Conservation (phyloP, 2,888 invertebrate genomes). For the Synanthedon vespiformis region DNA sequence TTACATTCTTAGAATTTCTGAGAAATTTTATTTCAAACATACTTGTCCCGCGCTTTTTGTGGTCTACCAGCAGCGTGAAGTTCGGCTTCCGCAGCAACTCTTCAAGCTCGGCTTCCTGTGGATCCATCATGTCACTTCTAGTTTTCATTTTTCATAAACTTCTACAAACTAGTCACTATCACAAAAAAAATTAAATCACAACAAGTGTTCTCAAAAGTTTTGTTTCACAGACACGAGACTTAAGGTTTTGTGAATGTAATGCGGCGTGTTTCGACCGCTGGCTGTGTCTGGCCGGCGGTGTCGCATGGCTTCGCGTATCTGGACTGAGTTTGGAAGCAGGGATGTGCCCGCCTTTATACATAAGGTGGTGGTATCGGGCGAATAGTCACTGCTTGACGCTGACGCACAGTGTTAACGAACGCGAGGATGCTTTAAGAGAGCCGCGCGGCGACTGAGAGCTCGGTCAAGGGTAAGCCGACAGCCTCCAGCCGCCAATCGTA, state of each 20-base stretch:
- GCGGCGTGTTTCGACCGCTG: conserved; percentile 4
- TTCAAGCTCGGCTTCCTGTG: conserved; percentile 50
- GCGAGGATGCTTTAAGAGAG: conserved; percentile 48
- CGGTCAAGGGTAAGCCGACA: conserved; percentile 44
- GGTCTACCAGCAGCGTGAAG: conserved; percentile 28
- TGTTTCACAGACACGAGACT: not conserved
- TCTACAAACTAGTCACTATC: not conserved
- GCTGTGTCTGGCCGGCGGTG: conserved; percentile 17
- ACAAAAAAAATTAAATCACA: not conserved
- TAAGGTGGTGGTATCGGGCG: conserved; percentile 11
- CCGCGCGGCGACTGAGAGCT: conserved; percentile 47
- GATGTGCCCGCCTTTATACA: conserved; percentile 23
- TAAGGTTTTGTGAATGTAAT: conserved; percentile 7
- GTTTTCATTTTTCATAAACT: conserved; percentile 32
- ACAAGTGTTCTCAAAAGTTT: conserved; percentile 1
- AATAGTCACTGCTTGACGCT: conserved; percentile 11
- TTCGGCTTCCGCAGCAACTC: conserved; percentile 51
- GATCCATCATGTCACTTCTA: conserved; percentile 24
- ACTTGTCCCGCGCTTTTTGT: conserved; percentile 43
- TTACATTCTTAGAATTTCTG: too few relatives aligned
- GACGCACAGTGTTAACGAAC: conserved; percentile 16
- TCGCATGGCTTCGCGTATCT: conserved; percentile 38
- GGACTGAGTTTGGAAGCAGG: conserved; percentile 22
- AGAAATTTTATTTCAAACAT: conserved; percentile 19
- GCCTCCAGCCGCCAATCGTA: conserved; percentile 7